Conservation (phyloP, 2,113 vertebrate genomes). For the Phycodurus eques region DNA sequence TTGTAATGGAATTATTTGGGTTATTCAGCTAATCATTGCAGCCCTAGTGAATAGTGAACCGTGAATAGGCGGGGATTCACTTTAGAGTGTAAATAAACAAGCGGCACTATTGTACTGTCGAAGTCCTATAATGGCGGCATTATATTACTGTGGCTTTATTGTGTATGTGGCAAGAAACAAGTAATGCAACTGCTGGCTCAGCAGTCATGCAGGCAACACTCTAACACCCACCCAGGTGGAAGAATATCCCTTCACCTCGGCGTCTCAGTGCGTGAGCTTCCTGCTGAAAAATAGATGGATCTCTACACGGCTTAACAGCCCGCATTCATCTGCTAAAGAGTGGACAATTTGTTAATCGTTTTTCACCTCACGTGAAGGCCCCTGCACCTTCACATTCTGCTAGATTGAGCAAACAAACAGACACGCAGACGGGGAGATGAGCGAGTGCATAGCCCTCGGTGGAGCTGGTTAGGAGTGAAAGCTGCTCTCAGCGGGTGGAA, state of each 20-base stretch:
- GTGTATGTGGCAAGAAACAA: conserved; percentile 56
- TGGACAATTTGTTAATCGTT: conserved; percentile 69
- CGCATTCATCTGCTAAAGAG: conserved; percentile 70
- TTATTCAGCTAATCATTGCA: too few relatives aligned
- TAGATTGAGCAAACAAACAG: conserved; percentile 61
- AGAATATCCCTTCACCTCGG: conserved; percentile 61
- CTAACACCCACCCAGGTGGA: conserved; percentile 68
- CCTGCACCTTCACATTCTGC: conserved; percentile 37
- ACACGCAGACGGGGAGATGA: conserved; percentile 42
- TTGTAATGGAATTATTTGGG: too few relatives aligned
- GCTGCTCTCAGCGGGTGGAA: conserved; percentile 33
- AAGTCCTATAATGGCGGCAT: conserved; percentile 21
- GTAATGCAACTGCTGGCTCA: conserved; percentile 67
- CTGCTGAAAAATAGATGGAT: conserved; percentile 64
- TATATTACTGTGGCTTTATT: background rate
- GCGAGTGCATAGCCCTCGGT: background rate
- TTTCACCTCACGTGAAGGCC: conserved; percentile 35
- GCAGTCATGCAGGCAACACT: conserved; percentile 64
- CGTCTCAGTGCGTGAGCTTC: conserved; percentile 49
- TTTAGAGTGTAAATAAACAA: conserved; percentile 1
- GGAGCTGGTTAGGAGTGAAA: conserved; percentile 29
- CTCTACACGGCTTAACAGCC: conserved; percentile 57
- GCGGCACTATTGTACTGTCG: conserved; percentile 7
- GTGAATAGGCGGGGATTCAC: background rate
- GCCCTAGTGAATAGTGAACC: too few relatives aligned